Percentiles rank a stretch among this genome's conserved stretches.
These are phyloP conservation scores for Oreochromis niloticus DNA, from an alignment of 2,113 vertebrate genomes.

Conservation along the genomic window DNA sequence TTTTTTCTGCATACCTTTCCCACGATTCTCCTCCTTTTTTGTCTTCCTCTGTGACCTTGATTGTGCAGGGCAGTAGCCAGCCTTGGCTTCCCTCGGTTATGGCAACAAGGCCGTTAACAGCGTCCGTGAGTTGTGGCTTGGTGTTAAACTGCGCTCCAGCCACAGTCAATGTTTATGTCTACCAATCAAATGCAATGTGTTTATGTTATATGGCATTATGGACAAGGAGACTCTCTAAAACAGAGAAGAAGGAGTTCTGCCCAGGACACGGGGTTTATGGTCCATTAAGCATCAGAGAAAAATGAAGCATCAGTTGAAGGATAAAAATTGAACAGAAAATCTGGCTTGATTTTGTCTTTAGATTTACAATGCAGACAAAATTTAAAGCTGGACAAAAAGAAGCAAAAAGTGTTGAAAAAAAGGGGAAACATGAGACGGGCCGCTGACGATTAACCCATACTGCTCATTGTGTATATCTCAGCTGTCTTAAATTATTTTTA, in stretches of 20 bases:
- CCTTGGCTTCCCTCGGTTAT: slow-evolving; percentile 42
- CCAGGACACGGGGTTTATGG: slow-evolving; percentile 33
- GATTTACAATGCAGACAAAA: background rate
- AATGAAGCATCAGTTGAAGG: background rate
- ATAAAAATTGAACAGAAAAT: background rate
- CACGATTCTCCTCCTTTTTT: background rate
- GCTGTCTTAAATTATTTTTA: background rate
- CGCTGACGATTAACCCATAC: too few species aligned
- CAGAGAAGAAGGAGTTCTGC: slow-evolving; percentile 20
- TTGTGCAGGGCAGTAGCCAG: background rate
- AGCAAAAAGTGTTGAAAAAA: background rate
- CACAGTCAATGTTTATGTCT: slow-evolving; percentile 75
- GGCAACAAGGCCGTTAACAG: slow-evolving; percentile 46
- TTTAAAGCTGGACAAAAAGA: background rate
- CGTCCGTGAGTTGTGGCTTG: slow-evolving; percentile 62
- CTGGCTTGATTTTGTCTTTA: background rate
- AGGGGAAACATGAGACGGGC: accelerated
- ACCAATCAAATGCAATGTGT: slow-evolving; percentile 74
- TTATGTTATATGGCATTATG: slow-evolving; percentile 72
- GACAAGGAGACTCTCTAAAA: slow-evolving; percentile 57
- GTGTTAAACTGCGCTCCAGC: slow-evolving; percentile 64
- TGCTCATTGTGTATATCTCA: background rate
- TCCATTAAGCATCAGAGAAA: slow-evolving; percentile 25
- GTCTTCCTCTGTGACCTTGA: slow-evolving; percentile 24
- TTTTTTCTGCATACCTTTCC: background rate